phyloP scores from a whole-genome alignment of 2,113 vertebrate species.

The Notarius lentiginosus region DNA sequence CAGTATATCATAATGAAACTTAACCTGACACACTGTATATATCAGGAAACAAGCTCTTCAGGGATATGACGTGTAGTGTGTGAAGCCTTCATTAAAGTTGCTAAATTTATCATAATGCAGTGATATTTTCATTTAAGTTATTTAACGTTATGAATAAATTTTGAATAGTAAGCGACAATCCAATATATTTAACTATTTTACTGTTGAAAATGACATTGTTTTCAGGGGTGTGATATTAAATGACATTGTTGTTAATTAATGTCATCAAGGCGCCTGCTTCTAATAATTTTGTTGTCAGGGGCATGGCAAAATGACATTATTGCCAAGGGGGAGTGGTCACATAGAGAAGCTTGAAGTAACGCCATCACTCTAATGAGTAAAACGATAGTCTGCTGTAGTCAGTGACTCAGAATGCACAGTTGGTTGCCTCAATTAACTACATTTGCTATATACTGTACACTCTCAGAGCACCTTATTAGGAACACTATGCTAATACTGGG shows the following conservation, averaged over 20 bases:
- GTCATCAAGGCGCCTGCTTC: not conserved
- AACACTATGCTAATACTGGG: not conserved
- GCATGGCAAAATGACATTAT: not conserved
- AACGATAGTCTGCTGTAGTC: not conserved
- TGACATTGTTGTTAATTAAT: not conserved
- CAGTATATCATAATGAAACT: not conserved
- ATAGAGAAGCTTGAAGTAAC: not conserved
- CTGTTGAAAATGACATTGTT: too few relatives aligned
- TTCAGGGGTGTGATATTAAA: not conserved
- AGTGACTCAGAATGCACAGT: not conserved
- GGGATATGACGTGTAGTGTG: not conserved
- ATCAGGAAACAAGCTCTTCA: not conserved
- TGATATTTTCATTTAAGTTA: not conserved
- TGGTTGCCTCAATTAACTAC: not conserved
- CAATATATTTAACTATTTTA: not conserved
- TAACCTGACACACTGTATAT: not conserved
- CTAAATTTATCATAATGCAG: not conserved
- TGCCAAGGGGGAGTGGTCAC: not conserved
- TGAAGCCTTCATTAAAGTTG: not conserved
- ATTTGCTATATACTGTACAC: not conserved
- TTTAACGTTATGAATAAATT: not conserved
- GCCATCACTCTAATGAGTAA: not conserved
- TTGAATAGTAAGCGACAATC: not conserved
- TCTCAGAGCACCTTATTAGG: too few relatives aligned
- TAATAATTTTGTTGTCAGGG: not conserved